Percentiles rank a stretch among this genome's conserved stretches.
Evolutionary conservation across 2,888 invertebrate species (phyloP).

Genomic region (Galerucella pusilla): DNA sequence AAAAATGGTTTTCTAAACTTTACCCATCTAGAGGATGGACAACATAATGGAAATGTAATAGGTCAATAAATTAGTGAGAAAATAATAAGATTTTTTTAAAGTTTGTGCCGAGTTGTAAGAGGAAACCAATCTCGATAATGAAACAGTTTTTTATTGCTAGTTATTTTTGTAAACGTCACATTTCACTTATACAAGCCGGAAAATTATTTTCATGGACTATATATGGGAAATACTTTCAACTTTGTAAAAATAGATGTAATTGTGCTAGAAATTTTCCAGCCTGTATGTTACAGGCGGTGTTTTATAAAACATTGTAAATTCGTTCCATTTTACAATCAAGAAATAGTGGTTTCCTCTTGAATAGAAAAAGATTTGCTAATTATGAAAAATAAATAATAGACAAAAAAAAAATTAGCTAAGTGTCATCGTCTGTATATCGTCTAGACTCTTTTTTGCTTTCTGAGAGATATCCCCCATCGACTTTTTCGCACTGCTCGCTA

Average conservation of each 20-base stretch:
- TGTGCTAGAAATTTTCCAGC: too few species aligned
- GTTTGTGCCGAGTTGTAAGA: neutral
- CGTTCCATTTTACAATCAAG: neutral
- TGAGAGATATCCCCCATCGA: slow-evolving; percentile 85
- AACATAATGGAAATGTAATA: too few species aligned
- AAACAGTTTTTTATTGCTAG: too few species aligned
- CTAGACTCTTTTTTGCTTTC: slow-evolving; percentile 78
- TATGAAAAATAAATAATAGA: slow-evolving; percentile 14
- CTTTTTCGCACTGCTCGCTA: slow-evolving; percentile 80
- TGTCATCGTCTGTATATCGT: slow-evolving; percentile 72
- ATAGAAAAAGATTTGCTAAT: slow-evolving; percentile 23
- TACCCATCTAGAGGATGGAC: too few species aligned
- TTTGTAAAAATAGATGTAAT: too few species aligned
- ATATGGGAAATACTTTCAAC: too few species aligned
- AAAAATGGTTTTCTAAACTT: too few species aligned
- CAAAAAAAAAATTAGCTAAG: slow-evolving; percentile 44
- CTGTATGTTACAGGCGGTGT: too few species aligned
- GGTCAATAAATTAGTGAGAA: slow-evolving; percentile 8
- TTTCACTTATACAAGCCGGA: neutral
- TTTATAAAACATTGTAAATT: too few species aligned
- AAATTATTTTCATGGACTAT: neutral
- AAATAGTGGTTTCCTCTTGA: slow-evolving; percentile 10
- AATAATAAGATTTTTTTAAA: slow-evolving; percentile 2
- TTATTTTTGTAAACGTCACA: neutral
- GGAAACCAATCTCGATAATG: neutral